Conservation (phyloP, 2,113 vertebrate genomes). For the Mobula birostris region DNA sequence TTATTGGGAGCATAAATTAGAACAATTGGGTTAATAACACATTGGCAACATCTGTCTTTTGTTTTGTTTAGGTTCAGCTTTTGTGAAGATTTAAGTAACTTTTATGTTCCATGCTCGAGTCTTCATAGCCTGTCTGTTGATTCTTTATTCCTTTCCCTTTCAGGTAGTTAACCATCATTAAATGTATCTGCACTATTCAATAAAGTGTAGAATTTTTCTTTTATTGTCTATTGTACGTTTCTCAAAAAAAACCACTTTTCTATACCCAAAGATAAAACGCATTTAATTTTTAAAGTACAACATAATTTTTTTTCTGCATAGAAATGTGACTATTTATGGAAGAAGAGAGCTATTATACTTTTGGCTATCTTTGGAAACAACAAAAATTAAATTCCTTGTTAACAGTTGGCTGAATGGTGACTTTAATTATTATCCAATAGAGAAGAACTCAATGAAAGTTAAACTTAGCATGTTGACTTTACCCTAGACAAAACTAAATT, state of each 20-base stretch:
- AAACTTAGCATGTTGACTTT: not conserved
- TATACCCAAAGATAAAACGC: not conserved
- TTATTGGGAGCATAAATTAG: not conserved
- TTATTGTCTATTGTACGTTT: not conserved
- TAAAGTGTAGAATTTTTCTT: not conserved
- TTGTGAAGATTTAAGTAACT: not conserved
- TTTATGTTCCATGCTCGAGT: too few species aligned
- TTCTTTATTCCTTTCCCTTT: not conserved
- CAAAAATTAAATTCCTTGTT: not conserved
- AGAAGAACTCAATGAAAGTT: not conserved
- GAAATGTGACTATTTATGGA: not conserved
- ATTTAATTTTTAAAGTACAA: not conserved
- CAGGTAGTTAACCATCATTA: not conserved
- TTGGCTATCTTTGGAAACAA: not conserved
- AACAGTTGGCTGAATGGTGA: not conserved
- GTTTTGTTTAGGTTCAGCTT: not conserved
- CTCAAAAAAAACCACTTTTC: not conserved
- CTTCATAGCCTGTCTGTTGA: too few species aligned
- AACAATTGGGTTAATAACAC: not conserved
- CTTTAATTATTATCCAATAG: not conserved
- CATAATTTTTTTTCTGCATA: not conserved
- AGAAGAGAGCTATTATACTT: not conserved
- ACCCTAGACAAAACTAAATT: not conserved
- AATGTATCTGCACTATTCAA: not conserved
- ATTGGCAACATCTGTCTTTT: not conserved